Base-by-base conservation (phyloP, 23 tunicate species). In the Botrylloides violaceus region DNA sequence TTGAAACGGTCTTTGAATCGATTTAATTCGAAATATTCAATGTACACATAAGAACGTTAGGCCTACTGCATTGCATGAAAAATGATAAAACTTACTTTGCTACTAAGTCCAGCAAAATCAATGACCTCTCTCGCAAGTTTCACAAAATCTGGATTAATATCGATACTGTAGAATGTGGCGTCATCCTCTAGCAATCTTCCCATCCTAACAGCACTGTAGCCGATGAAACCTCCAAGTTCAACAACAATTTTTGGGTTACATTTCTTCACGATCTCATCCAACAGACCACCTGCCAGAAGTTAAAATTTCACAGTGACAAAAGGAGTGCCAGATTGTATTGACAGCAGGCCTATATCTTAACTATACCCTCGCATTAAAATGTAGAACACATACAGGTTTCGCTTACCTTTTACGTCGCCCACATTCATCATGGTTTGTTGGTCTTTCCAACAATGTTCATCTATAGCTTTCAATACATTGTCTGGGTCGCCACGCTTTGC, bases 191-290 rank as follows among this genome's bases (percentile, higher is more conserved):
- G 49, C 49, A 37, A 12, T 63, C 83, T 73, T 3, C 70, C 87
- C 20, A 81, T 87, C 56, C 87, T 57, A 0, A 87, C 25, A 15
- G 84, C 96, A 31, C 88, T 81, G 76, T 87, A 87, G 4, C 93
- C 93, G 43, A 56, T 63, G 73, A 3, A 85, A 5, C 66, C 22
- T 26, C 93, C 93, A 1, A 87, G 64, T 61, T 87, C 96, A 43
- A 43, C 15, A 15, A 43, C 53, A 7, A 66, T 20, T 2, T 47
- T 59, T 1, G 86, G 86, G 2, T 66, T 34, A 20, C 64, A 29
- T 66, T 81, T 81, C 23, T 32, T 28, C 23, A 86, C 28, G 9
- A 61, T 19, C 3, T 70, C 34, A 59, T 86, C 86, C 50, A 86
- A 29, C 31, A 81, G 38, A 1, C 55, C 19, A 31, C 95, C 95